Percentiles rank a stretch among this genome's conserved stretches.
Evolutionary conservation across 2,888 invertebrate genomes (phyloP).

Genomic region (Chymomyza amoena): DNA sequence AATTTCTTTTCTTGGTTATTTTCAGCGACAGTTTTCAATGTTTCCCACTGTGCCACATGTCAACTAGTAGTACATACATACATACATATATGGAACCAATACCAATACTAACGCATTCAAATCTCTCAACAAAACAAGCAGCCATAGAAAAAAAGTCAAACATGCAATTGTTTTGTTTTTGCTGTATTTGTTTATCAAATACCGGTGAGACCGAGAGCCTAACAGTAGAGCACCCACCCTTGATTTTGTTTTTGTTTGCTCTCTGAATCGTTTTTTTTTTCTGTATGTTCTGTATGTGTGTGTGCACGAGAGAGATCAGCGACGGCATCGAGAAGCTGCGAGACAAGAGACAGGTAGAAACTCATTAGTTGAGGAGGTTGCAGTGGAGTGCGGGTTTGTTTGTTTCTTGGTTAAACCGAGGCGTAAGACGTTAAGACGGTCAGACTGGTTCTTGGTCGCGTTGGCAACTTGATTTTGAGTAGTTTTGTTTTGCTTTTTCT

Average conservation of each 20-base stretch:
- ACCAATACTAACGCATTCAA: not conserved
- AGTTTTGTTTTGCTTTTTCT: not conserved
- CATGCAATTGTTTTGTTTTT: conserved; percentile 28
- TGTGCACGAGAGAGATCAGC: not conserved
- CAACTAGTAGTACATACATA: not conserved
- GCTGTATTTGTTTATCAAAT: conserved; percentile 27
- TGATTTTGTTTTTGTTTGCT: not conserved
- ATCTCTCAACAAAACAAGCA: not conserved
- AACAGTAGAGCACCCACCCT: not conserved
- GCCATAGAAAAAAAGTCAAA: conserved; percentile 30
- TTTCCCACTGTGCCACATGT: not conserved
- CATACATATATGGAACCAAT: not conserved
- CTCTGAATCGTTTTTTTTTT: not conserved
- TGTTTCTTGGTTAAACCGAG: not conserved
- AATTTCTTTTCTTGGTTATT: not conserved
- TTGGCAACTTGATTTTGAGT: not conserved
- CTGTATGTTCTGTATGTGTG: not conserved
- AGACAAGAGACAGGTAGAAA: conserved; percentile 30
- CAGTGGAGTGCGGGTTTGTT: conserved; percentile 6
- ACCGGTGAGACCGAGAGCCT: conserved; percentile 21
- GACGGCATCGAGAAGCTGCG: conserved; percentile 9
- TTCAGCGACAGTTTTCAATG: not conserved
- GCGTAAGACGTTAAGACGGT: too few relatives aligned
- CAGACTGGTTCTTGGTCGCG: not conserved
- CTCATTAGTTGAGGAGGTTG: conserved; percentile 31